These are phyloP conservation scores for Sarcophaga bullata DNA, from an alignment of 1,140 invertebrate genomes.

Conservation along the genomic window DNA sequence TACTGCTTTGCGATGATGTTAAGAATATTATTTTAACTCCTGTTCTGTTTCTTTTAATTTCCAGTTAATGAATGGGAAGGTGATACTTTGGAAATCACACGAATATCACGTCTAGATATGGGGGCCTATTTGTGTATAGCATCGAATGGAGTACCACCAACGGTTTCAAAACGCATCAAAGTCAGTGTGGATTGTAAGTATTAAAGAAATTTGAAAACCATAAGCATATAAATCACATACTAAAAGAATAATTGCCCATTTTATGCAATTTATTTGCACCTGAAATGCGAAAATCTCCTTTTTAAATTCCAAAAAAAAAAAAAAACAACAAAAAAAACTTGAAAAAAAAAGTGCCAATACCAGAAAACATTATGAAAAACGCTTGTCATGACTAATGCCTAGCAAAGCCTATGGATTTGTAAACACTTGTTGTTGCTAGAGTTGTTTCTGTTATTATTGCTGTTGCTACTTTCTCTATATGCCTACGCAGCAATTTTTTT, in stretches of 20 bases:
- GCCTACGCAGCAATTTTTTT: not conserved
- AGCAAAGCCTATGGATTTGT: slow-evolving; percentile 1
- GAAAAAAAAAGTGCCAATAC: no score
- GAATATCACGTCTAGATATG: slow-evolving; percentile 90
- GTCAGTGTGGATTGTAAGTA: slow-evolving; percentile 94
- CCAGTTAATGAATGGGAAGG: slow-evolving; percentile 85
- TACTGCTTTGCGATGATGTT: no score
- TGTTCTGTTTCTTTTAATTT: slow-evolving; percentile 47
- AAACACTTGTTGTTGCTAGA: not conserved
- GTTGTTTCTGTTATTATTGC: no score
- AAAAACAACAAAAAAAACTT: not conserved
- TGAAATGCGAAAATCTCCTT: not conserved
- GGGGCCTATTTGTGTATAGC: slow-evolving; percentile 88
- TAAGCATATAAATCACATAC: no score
- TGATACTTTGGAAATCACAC: slow-evolving; percentile 82
- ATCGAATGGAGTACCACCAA: slow-evolving; percentile 78
- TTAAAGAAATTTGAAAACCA: not conserved
- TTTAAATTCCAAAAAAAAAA: no score
- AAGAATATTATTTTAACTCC: no score
- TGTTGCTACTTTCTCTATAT: not conserved
- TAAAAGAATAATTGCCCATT: not conserved
- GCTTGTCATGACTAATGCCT: slow-evolving; percentile 5
- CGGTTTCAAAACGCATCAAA: slow-evolving; percentile 90
- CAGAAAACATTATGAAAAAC: not conserved
- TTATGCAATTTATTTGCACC: not conserved